Evolutionary conservation across 1,140 invertebrate species (phyloP), one percentile per base, ranked within the genome.

Genomic region (Drosophila pandora): DNA sequence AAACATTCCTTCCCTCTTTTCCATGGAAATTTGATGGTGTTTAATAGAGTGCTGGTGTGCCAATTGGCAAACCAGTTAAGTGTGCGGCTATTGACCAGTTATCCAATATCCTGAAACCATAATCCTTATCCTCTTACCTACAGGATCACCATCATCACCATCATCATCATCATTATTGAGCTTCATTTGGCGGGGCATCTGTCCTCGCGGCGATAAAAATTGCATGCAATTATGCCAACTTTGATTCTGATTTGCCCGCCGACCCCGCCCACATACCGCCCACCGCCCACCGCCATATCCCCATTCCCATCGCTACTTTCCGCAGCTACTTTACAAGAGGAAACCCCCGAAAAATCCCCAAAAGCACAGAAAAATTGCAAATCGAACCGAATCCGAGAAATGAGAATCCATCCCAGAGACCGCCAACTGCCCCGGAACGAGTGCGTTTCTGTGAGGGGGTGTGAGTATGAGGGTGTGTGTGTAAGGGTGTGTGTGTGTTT

Each of bases 141-240:
- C 43, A 22, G 43, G 17, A 43, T 43, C 5, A 22, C 22, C 58
- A 21, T 43, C 10, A 41, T 43, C n/a, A n/a, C n/a, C 10, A 8
- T 23, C 37, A 17, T 41, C 37, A 30, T 64, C 49, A 12, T 41
- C 47, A 30, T 64, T 48, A 68, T 65, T 60, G 13, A 59, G 57
- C 67, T 48, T 50, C 67, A 56, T 75, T 67, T 69, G 43, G 39
- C 39, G 39, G 37, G 50, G 22, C 67, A 43, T 64, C 62, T 76
- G 48, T 61, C 71, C 39, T 61, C 56, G 52, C 43, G 75, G 54
- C 72, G 45, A 81, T 81, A 76, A 81, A 81, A 81, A 72, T 81
- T 83, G 41, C 71, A 83, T 78, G 79, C 80, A 83, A 83, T 83
- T 83, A 79, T 83, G 69, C 75, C 60, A 25, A 49, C 47, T 57